Base-by-base conservation (phyloP, 2,113 vertebrate genomes). In the Tangachromis dhanisi region DNA sequence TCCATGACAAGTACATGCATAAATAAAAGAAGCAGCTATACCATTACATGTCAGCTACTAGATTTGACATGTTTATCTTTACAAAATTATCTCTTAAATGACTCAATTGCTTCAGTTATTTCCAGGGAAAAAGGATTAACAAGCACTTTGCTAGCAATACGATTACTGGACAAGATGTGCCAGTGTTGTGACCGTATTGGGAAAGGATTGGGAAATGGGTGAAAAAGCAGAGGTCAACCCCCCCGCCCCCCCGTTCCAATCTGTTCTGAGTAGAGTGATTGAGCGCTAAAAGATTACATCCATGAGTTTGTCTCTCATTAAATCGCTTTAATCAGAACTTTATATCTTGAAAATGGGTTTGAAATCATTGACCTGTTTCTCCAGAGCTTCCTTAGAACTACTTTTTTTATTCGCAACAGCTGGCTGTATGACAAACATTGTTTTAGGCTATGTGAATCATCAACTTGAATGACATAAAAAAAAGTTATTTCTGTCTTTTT, bases 231-330 rank as follows among this genome's bases (percentile, higher is more conserved):
- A 76, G 24, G 71, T 31, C 42, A 47, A 4, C 40, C 5, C 2
- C 13, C 14, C n/a, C 1, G 0, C 8, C 1, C 9, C 9, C 6
- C 9, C 1, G 1, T 33, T 63, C 2, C 59, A 7, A 17, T 29
- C 14, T 47, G 14, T 47, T 76, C 24, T 47, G 35, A 71, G 35
- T 24, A 16, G 35, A 71, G 35, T 76, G 14, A 29, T 5, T 47
- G 40, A 1, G 40, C 4, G 2, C 40, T 76, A 4, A 47, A 2
- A 29, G 3, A 47, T 29, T 47, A 47, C 9, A 47, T 47, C 14
- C 16, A 31, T 13, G 16, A 51, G 16, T 78, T 51, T 51, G 42
- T 49, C 42, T n/a, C 26, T 6, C 45, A 31, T 33, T n/a, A 51
- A 49, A 78, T 12, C 0, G 24, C 26, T 78, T 49, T 78, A 11